phyloP scores from a whole-genome alignment of 2,113 vertebrate species.

The Otocyon megalotis region DNA sequence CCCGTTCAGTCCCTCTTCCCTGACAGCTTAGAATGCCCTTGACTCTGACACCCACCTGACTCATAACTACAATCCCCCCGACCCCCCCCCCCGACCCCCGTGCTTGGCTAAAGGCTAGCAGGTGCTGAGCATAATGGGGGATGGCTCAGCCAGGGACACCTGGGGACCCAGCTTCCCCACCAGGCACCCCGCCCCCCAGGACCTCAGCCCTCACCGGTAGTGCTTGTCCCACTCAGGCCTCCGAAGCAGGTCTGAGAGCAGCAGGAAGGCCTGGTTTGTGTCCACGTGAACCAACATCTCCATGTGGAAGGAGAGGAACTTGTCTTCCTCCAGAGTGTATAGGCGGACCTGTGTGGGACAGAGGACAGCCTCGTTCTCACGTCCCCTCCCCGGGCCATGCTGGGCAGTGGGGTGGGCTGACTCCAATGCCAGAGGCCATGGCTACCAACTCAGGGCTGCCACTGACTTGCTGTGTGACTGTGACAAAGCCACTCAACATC shows the following conservation, averaged over 20 bases:
- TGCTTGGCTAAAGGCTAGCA: neutral
- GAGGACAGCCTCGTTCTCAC: neutral
- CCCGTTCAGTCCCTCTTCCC: neutral
- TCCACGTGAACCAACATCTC: slow-evolving; percentile 90
- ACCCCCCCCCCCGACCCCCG: accelerated
- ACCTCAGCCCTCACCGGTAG: slow-evolving; percentile 90
- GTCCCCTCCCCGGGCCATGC: neutral
- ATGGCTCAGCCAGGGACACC: neutral
- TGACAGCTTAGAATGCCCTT: neutral
- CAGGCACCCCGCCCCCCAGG: neutral
- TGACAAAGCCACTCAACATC: neutral
- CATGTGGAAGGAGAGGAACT: slow-evolving; percentile 94
- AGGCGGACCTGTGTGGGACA: slow-evolving; percentile 89
- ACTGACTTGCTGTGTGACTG: neutral
- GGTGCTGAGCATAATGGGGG: neutral
- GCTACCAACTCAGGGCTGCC: neutral
- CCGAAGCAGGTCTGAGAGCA: slow-evolving; percentile 93
- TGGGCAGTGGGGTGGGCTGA: accelerated
- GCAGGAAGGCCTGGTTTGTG: slow-evolving; percentile 89
- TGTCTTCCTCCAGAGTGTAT: slow-evolving; percentile 96
- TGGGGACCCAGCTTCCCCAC: no score
- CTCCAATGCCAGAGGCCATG: accelerated
- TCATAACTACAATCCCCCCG: neutral
- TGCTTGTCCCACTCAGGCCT: slow-evolving; percentile 95
- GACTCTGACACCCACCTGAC: neutral